phyloP scores from a whole-genome alignment of 2,797 vertebrate genomes.

The Microcaecilia unicolor region DNA sequence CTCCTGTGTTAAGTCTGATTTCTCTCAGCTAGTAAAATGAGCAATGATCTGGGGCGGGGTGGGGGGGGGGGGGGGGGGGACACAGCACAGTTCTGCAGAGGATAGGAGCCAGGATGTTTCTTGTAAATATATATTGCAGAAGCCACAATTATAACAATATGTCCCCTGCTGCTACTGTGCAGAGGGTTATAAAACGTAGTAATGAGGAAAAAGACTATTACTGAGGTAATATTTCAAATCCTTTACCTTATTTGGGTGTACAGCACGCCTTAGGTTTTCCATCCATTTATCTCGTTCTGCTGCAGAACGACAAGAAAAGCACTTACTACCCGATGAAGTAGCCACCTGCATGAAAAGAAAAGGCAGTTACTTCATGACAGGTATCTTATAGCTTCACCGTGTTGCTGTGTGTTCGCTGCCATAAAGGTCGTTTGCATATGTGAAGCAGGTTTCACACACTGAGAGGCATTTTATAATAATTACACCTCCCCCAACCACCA shows the following conservation, averaged over 20 bases:
- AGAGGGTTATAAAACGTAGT: slow-evolving; percentile 18
- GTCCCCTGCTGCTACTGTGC: slow-evolving; percentile 17
- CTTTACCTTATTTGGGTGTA: slow-evolving; percentile 94
- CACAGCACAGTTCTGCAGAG: too few relatives aligned
- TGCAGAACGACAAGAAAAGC: slow-evolving; percentile 93
- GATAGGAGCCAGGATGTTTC: too few relatives aligned
- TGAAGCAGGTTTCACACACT: too few relatives aligned
- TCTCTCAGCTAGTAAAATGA: too few relatives aligned
- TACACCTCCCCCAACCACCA: too few relatives aligned
- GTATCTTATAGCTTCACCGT: slow-evolving; percentile 16
- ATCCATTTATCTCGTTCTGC: slow-evolving; percentile 99
- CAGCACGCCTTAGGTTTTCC: slow-evolving; percentile 93
- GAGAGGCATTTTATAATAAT: too few relatives aligned
- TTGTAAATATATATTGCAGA: slow-evolving; percentile 26
- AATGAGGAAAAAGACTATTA: background rate
- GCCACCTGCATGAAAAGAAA: slow-evolving; percentile 70
- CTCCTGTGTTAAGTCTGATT: too few relatives aligned
- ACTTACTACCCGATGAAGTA: slow-evolving; percentile 94
- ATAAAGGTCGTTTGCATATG: too few relatives aligned
- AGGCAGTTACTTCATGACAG: slow-evolving; percentile 21
- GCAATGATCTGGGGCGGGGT: too few relatives aligned
- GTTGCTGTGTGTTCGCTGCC: too few relatives aligned
- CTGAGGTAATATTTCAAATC: slow-evolving; percentile 10
- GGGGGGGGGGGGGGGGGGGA: too few relatives aligned
- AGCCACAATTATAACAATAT: slow-evolving; percentile 14